Percentiles rank a stretch among this genome's conserved stretches.
phyloP scores from a whole-genome alignment of 2,797 vertebrate species.

The Alauda arvensis region DNA sequence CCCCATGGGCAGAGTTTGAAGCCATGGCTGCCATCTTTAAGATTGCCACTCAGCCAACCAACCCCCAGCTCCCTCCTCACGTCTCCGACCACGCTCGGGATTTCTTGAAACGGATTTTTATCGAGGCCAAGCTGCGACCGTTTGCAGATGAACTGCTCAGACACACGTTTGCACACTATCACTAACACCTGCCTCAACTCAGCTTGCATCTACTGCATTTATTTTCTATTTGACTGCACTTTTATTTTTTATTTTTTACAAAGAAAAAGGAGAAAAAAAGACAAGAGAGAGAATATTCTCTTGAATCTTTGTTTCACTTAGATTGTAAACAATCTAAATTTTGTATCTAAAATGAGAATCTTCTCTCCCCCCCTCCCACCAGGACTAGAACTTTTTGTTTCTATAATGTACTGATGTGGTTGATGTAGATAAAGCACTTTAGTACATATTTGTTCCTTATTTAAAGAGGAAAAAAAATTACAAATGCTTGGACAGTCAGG shows the following conservation, averaged over 20 bases:
- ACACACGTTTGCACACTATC: slow-evolving; percentile 95
- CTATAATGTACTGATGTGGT: slow-evolving; percentile 80
- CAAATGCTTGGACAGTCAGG: slow-evolving; percentile 66
- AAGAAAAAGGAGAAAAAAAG: slow-evolving; percentile 67
- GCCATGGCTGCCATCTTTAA: slow-evolving; percentile 99
- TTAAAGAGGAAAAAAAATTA: slow-evolving; percentile 55
- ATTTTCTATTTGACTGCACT: slow-evolving; percentile 81
- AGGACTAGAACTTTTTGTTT: slow-evolving; percentile 72
- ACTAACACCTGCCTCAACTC: slow-evolving; percentile 73
- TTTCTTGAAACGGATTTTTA: slow-evolving; percentile 94
- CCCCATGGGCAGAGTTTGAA: slow-evolving; percentile 97
- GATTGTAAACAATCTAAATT: slow-evolving; percentile 75
- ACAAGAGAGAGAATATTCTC: slow-evolving; percentile 78
- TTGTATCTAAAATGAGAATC: slow-evolving; percentile 72
- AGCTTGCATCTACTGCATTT: slow-evolving; percentile 81
- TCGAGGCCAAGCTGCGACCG: slow-evolving; percentile 92
- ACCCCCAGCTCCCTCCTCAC: slow-evolving; percentile 90
- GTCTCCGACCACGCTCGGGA: slow-evolving; percentile 94
- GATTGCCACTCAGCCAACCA: slow-evolving; percentile 97
- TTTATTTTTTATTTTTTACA: slow-evolving; percentile 80
- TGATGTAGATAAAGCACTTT: slow-evolving; percentile 81
- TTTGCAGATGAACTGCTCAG: slow-evolving; percentile 93
- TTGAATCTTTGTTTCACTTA: slow-evolving; percentile 77
- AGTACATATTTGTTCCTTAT: slow-evolving; percentile 78
- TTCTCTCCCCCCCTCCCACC: slow-evolving; percentile 53